A percentile compares a stretch with the other conserved stretches of the same genome.
Conservation (phyloP, 2,888 invertebrate species). For the Conomelus anceps region DNA sequence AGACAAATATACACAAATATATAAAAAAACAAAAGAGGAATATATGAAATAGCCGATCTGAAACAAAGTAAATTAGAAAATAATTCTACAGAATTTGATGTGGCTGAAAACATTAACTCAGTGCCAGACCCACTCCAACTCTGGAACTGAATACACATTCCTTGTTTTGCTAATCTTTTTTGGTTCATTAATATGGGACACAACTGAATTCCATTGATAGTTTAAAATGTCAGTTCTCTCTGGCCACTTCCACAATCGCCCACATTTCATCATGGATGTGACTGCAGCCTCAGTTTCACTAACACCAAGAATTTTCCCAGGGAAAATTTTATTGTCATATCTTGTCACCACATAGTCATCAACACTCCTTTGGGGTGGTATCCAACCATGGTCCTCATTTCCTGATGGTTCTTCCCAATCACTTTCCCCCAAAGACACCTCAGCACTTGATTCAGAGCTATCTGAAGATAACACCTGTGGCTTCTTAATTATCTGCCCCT, state of each 20-base stretch:
- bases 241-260: not conserved
- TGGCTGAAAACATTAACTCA: not conserved
- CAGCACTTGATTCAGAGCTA: not conserved
- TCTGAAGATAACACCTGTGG: not conserved
- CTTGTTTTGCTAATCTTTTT: not conserved
- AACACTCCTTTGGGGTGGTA: not conserved
- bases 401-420: not conserved
- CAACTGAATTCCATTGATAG: too few species aligned
- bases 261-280: too few species aligned
- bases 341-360: not conserved
- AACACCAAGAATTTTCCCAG: not conserved
- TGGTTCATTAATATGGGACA: not conserved
- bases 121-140: not conserved
- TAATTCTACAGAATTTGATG: not conserved
- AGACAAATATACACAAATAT: not conserved
- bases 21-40: not conserved
- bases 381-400: slow-evolving; percentile 2
- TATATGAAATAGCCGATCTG: too few species aligned
- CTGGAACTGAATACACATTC: not conserved
- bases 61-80: not conserved
- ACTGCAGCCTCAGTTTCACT: not conserved
- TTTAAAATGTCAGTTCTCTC: too few species aligned
- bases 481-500: not conserved
- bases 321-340: slow-evolving; percentile 2
- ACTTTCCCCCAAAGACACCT: slow-evolving; percentile 3